Base-by-base conservation (phyloP, 2,888 invertebrate species). In the Gasteruption jaculator region DNA sequence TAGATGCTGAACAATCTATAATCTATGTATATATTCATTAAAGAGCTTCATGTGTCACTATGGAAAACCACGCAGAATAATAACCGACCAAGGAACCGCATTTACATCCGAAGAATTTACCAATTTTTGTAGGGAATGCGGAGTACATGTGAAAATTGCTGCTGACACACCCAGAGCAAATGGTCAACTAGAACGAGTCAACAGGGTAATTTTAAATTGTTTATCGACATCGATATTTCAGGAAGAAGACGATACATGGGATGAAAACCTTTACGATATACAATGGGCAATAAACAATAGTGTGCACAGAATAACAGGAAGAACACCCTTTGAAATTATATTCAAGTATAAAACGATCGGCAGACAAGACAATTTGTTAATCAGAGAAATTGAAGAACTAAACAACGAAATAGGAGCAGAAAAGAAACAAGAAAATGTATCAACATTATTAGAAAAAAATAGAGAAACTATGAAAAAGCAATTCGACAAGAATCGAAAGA, bases 81-180 rank as follows among this genome's bases (percentile, higher is more conserved):
- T 61, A 7, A 48, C 51, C 4, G 57, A 62, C 39, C 36, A 56
- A 39, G 60, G 58, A 10, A 52, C 57, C 1, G 56, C 57, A 2
- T 61, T 52, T 36, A 57, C 54, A 1, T 53, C 57, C 0, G 49
- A 51, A 5, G 16, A 8, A n/a, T 39, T 43, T 16, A 49, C 48
- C 35, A 15, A 34, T 3, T 58, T 52, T 41, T 57, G 54, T 30
- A 21, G 43, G 2, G 15, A 46, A 3, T 40, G 52, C 26, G 31
- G 44, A 3, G 56, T 61, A 22, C 57, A 58, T 38, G 43, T 54
- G 3, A 50, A 52, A 44, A 52, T 38, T 14, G 53, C 45, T 5
- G 49, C 56, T 6, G 45, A 47, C 0, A 54, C 56, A 4, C 57
- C 60, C 1, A 32, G 52, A 14, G 46, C 47, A 2, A 53, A 53